Evolutionary conservation across 2,797 vertebrate genomes (phyloP).

Genomic region (Austrolebias charrua): DNA sequence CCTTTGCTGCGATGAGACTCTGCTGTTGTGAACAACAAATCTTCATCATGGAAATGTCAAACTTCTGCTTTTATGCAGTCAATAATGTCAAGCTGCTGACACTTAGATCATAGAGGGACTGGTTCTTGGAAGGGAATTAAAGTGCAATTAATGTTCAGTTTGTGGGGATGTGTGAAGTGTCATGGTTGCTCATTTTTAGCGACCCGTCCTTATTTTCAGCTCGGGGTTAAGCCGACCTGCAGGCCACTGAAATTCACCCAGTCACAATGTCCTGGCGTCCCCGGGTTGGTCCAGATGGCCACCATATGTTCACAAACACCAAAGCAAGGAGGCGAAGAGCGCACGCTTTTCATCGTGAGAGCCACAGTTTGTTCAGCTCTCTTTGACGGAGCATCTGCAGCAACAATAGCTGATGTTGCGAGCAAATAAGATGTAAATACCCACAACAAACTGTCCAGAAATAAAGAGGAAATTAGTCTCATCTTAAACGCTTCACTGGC

Average conservation of each 20-base stretch:
- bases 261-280: conserved; percentile 57
- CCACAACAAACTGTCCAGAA: background rate
- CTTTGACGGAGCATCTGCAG: background rate
- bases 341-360: conserved; percentile 18
- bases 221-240: conserved; percentile 15
- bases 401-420: background rate
- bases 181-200: background rate
- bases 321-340: conserved; percentile 35
- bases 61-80: conserved; percentile 10
- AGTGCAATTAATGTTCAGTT: background rate
- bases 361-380: conserved; percentile 35
- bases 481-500: too few species aligned
- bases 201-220: too few species aligned
- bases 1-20: conserved; percentile 1
- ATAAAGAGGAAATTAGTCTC: too few species aligned
- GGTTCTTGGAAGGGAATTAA: background rate
- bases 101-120: conserved; percentile 8
- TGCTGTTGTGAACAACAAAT: conserved; percentile 9
- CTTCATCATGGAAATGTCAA: conserved; percentile 17
- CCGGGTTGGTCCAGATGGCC: conserved; percentile 71
- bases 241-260: conserved; percentile 40
- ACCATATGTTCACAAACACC: conserved; percentile 70
- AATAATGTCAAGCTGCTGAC: conserved; percentile 14
- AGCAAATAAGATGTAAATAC: background rate
- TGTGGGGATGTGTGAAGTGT: background rate